phyloP scores from a whole-genome alignment of 2,113 vertebrate species.

The Martes martes region DNA sequence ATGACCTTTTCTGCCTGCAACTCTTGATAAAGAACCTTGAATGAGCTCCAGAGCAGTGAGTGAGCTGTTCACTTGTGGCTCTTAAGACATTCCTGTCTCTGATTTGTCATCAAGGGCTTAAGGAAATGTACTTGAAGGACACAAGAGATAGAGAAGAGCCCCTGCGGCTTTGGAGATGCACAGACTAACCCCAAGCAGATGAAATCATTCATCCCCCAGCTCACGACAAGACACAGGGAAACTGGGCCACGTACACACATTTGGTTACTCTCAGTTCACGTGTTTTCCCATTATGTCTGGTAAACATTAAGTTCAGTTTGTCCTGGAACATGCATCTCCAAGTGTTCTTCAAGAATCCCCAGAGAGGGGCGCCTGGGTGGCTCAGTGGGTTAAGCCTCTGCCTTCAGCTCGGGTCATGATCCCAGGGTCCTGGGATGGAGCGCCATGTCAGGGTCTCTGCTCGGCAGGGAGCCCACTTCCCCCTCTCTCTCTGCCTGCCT shows the following conservation, averaged over 20 bases:
- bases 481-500: no score
- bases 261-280: background rate
- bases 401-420: no score
- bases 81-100: background rate
- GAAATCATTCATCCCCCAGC: background rate
- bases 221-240: background rate
- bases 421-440: no score
- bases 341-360: background rate
- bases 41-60: background rate
- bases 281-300: background rate
- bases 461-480: no score
- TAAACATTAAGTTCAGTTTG: background rate
- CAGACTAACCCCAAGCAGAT: background rate
- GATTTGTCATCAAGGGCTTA: background rate
- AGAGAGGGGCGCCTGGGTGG: background rate
- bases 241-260: background rate
- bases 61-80: background rate
- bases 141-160: background rate
- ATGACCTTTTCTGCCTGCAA: slow-evolving; percentile 9
- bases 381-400: no score
- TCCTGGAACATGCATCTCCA: background rate
- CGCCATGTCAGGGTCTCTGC: fast-evolving
- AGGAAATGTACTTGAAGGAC: background rate
- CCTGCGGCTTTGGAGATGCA: background rate
- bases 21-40: background rate